Base-by-base conservation (phyloP, 2,888 invertebrate genomes). In the Drosophila subquinaria region DNA sequence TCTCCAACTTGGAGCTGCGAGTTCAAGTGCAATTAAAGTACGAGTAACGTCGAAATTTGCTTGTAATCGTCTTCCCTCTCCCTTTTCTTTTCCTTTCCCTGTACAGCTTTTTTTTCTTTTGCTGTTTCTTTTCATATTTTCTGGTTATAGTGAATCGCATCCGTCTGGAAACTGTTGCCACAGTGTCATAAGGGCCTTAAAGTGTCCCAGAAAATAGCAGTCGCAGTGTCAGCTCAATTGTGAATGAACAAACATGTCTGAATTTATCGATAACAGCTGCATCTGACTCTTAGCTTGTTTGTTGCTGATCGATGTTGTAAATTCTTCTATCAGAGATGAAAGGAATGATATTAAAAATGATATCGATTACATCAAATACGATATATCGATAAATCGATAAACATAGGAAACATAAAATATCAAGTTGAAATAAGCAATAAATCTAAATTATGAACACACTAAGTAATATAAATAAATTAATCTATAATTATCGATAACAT, bases 11-110 rank as follows among this genome's bases (percentile, higher is more conserved):
- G 38, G 30, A 30, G 56, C 52, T 60, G 61, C 55, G 74, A 68
- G 83, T 73, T 81, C 81, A 75, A 79, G 75, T 77, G 84, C 87
- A 84, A 84, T 84, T 87, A 87, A 81, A 87, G 70, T 30, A 8
- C 30, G 30, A 30, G 30, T 67, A 69, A 73, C 69, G 74, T 72
- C 69, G 66, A 70, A 76, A 69, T 79, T 72, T 47, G 61, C 78
- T 59, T 70, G 78, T 70, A 77, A 77, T 73, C 69, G 40, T 43
- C 35, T 27, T 15, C 10, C 4, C 38, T n/a, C 17, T 6, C 20
- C 23, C 1, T 27, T 27, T 27, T 23, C 23, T 3, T 23, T 9
- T 40, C 13, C n/a, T 15, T n/a, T 20, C 20, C 8, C 55, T 30
- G 10, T 0, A 3, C 20, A 36, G 8, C 52, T 10, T 23, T 1